These are phyloP conservation scores for Python bivittatus DNA, from an alignment of 2,113 vertebrate species.

Conservation along the genomic window DNA sequence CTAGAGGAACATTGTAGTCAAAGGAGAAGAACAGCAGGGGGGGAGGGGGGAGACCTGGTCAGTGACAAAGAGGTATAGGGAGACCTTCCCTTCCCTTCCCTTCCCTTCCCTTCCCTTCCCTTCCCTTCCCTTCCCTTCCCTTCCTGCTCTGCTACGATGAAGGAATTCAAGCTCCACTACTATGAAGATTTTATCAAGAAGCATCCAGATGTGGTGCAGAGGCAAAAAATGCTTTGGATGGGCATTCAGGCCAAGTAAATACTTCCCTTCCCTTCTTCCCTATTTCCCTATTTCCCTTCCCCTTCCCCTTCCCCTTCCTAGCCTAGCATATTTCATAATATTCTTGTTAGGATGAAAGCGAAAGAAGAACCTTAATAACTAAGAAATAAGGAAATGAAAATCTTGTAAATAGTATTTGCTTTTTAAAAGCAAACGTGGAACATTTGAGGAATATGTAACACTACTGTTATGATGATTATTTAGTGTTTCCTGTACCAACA, in stretches of 20 bases:
- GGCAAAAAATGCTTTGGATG: conserved; percentile 96
- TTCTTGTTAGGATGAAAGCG: background rate
- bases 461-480: background rate
- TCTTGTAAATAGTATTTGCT: background rate
- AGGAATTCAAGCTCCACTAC: conserved; percentile 91
- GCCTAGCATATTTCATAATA: background rate
- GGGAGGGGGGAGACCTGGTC: background rate
- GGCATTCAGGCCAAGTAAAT: conserved; percentile 97
- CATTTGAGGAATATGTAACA: too few species aligned
- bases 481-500: background rate
- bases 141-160: too few species aligned
- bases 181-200: conserved; percentile 92
- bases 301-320: background rate
- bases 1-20: background rate
- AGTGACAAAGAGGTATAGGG: background rate
- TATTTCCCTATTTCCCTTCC: too few species aligned
- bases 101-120: too few species aligned
- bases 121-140: too few species aligned
- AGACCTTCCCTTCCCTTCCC: background rate
- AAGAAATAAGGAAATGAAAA: background rate
- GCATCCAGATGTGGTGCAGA: conserved; percentile 93
- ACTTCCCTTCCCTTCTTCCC: too few species aligned
- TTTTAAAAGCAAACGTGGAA: background rate
- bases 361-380: background rate
- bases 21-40: background rate